Evolutionary conservation across 2,888 invertebrate genomes (phyloP).

Genomic region (Caenorhabditis drosophilae): DNA sequence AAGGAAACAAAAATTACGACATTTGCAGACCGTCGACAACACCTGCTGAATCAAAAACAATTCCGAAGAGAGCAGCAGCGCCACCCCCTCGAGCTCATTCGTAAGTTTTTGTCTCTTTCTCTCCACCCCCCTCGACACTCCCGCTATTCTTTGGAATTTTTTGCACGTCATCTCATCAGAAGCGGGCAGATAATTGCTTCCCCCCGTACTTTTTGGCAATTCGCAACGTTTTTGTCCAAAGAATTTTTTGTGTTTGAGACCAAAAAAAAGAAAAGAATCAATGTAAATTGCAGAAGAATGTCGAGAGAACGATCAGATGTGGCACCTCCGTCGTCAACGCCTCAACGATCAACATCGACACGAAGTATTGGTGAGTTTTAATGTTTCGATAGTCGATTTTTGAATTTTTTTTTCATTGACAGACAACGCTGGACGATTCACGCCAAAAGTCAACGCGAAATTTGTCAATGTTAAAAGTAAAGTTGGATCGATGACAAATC

Average conservation of each 20-base stretch:
- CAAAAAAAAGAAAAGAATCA: neutral
- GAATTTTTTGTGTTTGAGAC: slow-evolving; percentile 16
- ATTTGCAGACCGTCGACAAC: slow-evolving; percentile 18
- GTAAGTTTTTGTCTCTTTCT: slow-evolving; percentile 15
- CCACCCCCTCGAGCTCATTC: slow-evolving; percentile 17
- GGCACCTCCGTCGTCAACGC: too few species aligned
- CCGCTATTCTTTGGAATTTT: too few species aligned
- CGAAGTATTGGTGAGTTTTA: slow-evolving; percentile 11
- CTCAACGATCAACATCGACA: slow-evolving; percentile 24
- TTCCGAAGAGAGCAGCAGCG: neutral
- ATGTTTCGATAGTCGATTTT: neutral
- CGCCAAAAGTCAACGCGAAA: slow-evolving; percentile 57
- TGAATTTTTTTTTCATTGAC: neutral
- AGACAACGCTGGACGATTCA: slow-evolving; percentile 32
- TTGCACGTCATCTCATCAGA: neutral
- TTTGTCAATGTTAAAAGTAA: slow-evolving; percentile 56
- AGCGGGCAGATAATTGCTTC: slow-evolving; percentile 1
- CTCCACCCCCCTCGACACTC: neutral
- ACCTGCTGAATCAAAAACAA: neutral
- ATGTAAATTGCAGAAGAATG: slow-evolving; percentile 22
- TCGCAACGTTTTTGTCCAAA: neutral
- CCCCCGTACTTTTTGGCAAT: neutral
- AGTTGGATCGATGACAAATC: slow-evolving; percentile 52
- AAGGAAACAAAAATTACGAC: too few species aligned
- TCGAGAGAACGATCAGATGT: slow-evolving; percentile 24